Conservation (phyloP, 2,797 vertebrate genomes). For the Amblyopsis hoosieri region DNA sequence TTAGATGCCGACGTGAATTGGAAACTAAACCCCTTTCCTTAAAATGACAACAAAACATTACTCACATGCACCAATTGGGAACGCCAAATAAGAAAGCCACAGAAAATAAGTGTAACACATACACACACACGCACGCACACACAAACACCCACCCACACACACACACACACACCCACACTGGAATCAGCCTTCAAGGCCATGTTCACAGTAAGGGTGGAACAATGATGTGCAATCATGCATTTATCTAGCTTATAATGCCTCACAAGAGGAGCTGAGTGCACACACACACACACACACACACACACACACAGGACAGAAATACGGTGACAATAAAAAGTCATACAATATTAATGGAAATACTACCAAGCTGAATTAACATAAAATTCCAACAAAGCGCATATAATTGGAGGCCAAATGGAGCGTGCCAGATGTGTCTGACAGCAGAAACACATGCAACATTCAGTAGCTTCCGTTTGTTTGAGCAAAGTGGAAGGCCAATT, state of each 20-base stretch:
- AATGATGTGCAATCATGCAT: neutral
- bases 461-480: too few relatives aligned
- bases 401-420: too few relatives aligned
- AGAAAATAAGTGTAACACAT: neutral
- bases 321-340: neutral
- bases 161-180: neutral
- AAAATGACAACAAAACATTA: too few relatives aligned
- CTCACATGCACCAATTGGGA: neutral
- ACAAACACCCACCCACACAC: neutral
- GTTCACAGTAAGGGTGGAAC: too few relatives aligned
- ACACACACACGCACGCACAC: constrained; percentile 5
- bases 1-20: too few relatives aligned
- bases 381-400: too few relatives aligned
- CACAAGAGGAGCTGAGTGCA: neutral
- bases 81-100: neutral
- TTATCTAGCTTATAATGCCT: neutral
- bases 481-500: too few relatives aligned
- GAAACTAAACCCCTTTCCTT: too few relatives aligned
- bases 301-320: neutral
- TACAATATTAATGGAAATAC: too few relatives aligned
- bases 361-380: too few relatives aligned
- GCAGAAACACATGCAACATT: too few relatives aligned
- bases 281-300: neutral
- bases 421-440: too few relatives aligned
- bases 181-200: neutral